Evolutionary conservation across 2,888 invertebrate genomes (phyloP).

Genomic region (Sthenelais limicola): DNA sequence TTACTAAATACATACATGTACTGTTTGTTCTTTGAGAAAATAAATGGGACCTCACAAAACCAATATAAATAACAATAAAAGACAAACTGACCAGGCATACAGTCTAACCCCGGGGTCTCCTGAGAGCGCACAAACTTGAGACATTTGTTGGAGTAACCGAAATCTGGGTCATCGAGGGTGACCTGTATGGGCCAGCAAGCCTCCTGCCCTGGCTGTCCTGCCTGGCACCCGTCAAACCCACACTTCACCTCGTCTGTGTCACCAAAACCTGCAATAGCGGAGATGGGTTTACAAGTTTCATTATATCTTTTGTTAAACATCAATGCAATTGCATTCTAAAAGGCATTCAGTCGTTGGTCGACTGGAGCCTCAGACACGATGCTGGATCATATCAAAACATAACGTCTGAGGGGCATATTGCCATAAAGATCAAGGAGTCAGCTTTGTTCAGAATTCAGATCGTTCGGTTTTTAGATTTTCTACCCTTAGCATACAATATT

Average conservation of each 20-base stretch:
- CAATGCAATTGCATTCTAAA: too few relatives aligned
- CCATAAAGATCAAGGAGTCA: too few relatives aligned
- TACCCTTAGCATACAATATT: not conserved
- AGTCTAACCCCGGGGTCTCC: conserved; percentile 81
- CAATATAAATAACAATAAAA: not conserved
- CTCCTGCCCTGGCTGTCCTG: conserved; percentile 78
- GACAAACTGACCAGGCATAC: conserved; percentile 84
- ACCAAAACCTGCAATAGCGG: conserved; percentile 36
- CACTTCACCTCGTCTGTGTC: conserved; percentile 36
- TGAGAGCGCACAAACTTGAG: conserved; percentile 87
- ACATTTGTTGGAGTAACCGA: conserved; percentile 80
- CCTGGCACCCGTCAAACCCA: conserved; percentile 31
- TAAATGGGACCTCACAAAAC: not conserved
- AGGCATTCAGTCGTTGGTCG: too few relatives aligned
- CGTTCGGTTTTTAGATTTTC: not conserved
- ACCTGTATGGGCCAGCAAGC: conserved; percentile 81
- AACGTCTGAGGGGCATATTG: too few relatives aligned
- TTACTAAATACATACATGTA: too few relatives aligned
- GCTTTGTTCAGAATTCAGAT: not conserved
- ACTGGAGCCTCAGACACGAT: too few relatives aligned
- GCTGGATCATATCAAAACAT: too few relatives aligned
- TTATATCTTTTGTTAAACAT: too few relatives aligned
- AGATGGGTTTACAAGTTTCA: too few relatives aligned
- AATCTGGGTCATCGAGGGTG: conserved; percentile 86
- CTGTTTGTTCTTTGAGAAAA: too few relatives aligned